Conservation (phyloP, 2,888 invertebrate genomes). For the Ectemnius continuus region DNA sequence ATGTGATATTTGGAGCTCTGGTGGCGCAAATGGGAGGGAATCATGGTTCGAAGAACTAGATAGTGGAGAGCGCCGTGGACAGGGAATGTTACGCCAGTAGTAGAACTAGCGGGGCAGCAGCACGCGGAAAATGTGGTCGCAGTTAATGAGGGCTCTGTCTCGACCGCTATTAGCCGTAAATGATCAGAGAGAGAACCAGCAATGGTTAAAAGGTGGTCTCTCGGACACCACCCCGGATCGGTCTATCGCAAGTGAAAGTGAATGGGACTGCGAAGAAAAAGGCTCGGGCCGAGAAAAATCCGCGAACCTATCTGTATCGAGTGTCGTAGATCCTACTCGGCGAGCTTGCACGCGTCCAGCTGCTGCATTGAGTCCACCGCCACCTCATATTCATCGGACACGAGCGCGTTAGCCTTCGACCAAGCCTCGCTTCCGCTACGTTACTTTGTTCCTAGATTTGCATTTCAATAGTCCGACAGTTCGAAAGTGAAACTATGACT, state of each 20-base stretch:
- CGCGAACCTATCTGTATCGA: slow-evolving; percentile 48
- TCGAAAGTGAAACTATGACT: too few relatives aligned
- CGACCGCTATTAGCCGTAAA: slow-evolving; percentile 29
- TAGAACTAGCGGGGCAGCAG: slow-evolving; percentile 17
- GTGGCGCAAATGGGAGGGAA: too few relatives aligned
- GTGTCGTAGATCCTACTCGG: slow-evolving; percentile 39
- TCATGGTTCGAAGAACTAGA: too few relatives aligned
- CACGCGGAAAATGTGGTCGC: slow-evolving; percentile 42
- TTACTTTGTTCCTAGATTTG: too few relatives aligned
- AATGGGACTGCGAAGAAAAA: slow-evolving; percentile 65
- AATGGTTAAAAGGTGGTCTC: slow-evolving; percentile 57
- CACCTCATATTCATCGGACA: too few relatives aligned
- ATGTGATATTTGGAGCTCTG: too few relatives aligned
- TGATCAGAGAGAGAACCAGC: slow-evolving; percentile 17
- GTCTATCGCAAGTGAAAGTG: slow-evolving; percentile 68
- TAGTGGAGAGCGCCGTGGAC: too few relatives aligned
- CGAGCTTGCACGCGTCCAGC: slow-evolving; percentile 21
- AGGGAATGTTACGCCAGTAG: too few relatives aligned
- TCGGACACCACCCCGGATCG: slow-evolving; percentile 54
- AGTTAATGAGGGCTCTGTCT: slow-evolving; percentile 50
- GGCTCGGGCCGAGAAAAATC: slow-evolving; percentile 35
- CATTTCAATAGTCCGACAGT: neutral
- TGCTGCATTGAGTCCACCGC: too few relatives aligned
- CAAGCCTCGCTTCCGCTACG: too few relatives aligned
- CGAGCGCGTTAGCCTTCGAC: too few relatives aligned